Conservation (phyloP, 2,113 vertebrate genomes). For the Mormoops blainvillei region DNA sequence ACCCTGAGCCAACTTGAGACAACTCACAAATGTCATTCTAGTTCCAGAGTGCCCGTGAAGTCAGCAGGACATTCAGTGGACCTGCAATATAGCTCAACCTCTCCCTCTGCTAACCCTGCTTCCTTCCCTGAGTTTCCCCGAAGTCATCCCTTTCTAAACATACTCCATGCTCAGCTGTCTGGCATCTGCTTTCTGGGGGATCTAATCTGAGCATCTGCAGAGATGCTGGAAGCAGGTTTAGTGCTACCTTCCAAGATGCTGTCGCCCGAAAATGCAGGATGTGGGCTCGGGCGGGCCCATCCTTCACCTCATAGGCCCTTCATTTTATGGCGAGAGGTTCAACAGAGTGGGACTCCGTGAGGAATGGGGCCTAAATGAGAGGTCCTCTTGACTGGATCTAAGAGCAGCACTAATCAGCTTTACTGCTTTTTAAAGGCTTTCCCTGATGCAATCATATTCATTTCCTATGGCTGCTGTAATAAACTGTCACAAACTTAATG, state of each 20-base stretch:
- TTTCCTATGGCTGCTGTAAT: not conserved
- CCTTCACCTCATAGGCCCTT: not conserved
- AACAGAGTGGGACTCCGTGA: not conserved
- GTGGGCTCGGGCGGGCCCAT: not conserved
- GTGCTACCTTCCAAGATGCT: not conserved
- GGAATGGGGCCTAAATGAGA: not conserved
- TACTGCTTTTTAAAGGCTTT: not conserved
- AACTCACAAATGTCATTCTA: not conserved
- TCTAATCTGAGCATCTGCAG: not conserved
- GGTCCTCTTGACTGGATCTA: not conserved
- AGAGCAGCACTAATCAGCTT: not conserved
- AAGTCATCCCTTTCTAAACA: not conserved
- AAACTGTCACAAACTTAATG: not conserved
- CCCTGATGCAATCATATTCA: not conserved
- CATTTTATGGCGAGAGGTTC: not conserved
- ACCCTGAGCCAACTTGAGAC: not conserved
- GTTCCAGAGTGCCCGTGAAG: not conserved
- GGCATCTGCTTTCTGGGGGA: not conserved
- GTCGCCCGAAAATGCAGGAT: not conserved
- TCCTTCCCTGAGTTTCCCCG: not conserved
- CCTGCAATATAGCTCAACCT: not conserved
- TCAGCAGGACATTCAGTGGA: not conserved
- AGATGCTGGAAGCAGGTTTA: not conserved
- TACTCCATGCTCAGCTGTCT: not conserved
- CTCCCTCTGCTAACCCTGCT: not conserved